Percentiles rank a stretch among this genome's conserved stretches.
phyloP scores from a whole-genome alignment of 2,113 vertebrate species.

The Mirza zaza region DNA sequence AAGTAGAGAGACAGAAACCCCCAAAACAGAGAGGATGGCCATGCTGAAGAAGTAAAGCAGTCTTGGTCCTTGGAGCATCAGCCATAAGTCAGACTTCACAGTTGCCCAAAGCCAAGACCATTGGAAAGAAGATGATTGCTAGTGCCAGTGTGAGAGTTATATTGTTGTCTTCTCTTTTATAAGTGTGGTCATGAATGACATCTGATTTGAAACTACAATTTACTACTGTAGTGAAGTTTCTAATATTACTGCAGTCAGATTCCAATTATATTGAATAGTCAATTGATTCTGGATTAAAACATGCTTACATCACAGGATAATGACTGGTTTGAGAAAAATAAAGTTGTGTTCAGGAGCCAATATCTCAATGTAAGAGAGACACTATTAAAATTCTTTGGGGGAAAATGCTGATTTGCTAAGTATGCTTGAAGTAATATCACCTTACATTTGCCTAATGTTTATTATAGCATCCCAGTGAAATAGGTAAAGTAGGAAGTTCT shows the following conservation, averaged over 20 bases:
- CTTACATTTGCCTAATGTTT: not conserved
- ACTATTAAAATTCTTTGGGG: slow-evolving; percentile 16
- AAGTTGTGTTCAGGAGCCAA: not conserved
- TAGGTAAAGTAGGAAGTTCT: not conserved
- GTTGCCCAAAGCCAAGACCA: not conserved
- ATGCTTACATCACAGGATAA: slow-evolving; percentile 59
- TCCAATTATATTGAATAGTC: slow-evolving; percentile 73
- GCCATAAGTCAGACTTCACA: not conserved
- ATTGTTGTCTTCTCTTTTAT: not conserved
- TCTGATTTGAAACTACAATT: slow-evolving; percentile 66
- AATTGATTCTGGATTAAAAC: slow-evolving; percentile 61
- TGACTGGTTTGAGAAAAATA: slow-evolving; percentile 53
- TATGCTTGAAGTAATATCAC: not conserved
- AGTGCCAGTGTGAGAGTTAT: not conserved
- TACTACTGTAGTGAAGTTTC: slow-evolving; percentile 73
- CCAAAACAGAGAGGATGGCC: not conserved
- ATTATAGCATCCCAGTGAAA: not conserved
- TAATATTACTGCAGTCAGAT: slow-evolving; percentile 73
- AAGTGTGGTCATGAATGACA: not conserved
- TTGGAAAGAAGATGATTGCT: not conserved
- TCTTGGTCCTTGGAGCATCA: not conserved
- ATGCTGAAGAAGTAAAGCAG: rapidly evolving
- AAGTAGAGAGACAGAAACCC: not conserved
- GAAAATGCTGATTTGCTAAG: not conserved
- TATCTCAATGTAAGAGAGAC: not conserved